These are phyloP conservation scores for Salvator merianae DNA, from an alignment of 2,113 vertebrate species.

Conservation along the genomic window DNA sequence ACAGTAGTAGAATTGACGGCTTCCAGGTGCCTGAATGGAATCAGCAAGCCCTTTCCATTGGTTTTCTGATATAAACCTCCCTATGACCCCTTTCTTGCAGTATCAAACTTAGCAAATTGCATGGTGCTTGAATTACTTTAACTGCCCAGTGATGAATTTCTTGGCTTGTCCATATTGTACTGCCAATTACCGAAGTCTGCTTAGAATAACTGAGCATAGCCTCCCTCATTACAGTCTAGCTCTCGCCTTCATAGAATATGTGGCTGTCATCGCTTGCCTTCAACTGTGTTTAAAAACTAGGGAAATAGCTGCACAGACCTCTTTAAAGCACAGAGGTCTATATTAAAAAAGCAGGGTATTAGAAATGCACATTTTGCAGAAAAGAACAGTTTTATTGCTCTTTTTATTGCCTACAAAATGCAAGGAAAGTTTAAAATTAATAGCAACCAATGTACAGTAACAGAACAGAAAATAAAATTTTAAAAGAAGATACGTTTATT, in stretches of 20 bases:
- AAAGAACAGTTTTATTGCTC: slow-evolving; percentile 54
- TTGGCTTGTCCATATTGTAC: not conserved
- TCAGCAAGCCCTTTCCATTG: not conserved
- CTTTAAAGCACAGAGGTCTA: slow-evolving; percentile 32
- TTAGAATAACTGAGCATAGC: not conserved
- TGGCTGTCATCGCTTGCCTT: not conserved
- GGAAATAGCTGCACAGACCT: slow-evolving; percentile 28
- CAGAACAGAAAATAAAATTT: slow-evolving; percentile 44
- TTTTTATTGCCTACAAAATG: slow-evolving; percentile 58
- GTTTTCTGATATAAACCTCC: not conserved
- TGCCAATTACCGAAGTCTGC: slow-evolving; percentile 14
- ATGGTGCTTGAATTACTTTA: slow-evolving; percentile 4
- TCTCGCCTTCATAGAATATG: not conserved
- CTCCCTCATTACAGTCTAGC: not conserved
- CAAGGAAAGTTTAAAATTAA: slow-evolving; percentile 62
- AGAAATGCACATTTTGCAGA: slow-evolving; percentile 45
- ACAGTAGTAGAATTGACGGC: not conserved
- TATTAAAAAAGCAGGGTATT: slow-evolving; percentile 47
- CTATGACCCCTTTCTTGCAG: not conserved
- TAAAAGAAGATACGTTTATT: slow-evolving; percentile 35
- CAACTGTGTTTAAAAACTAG: slow-evolving; percentile 10
- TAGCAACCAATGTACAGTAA: slow-evolving; percentile 39
- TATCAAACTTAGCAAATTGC: not conserved
- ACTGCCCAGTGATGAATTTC: not conserved
- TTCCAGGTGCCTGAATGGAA: not conserved